Evolutionary conservation across 1,140 invertebrate genomes (phyloP).

Genomic region (Scaptomyza graminum): DNA sequence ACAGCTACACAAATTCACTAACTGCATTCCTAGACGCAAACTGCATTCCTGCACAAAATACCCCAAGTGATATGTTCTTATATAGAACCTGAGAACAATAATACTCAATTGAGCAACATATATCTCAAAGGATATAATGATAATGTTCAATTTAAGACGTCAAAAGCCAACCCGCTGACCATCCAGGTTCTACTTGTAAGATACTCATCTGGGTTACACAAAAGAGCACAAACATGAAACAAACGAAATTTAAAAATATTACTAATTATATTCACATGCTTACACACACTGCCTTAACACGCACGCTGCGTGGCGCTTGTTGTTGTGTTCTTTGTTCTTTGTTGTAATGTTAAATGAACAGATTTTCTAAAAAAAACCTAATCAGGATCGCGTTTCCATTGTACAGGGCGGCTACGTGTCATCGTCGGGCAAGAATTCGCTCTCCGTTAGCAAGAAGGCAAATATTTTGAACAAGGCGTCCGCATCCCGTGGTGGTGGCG

Average conservation of each 20-base stretch:
- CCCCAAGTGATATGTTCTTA: no score
- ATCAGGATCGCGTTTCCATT: slow-evolving; percentile 86
- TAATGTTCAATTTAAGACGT: no score
- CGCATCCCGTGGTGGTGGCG: slow-evolving; percentile 68
- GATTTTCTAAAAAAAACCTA: slow-evolving; percentile 80
- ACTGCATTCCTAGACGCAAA: slow-evolving; percentile 6
- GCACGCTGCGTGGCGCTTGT: slow-evolving; percentile 77
- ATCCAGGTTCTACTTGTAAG: no score
- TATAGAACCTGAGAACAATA: no score
- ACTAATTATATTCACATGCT: slow-evolving; percentile 16
- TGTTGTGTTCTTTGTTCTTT: slow-evolving; percentile 83
- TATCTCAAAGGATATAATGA: no score
- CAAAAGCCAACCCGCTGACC: no score
- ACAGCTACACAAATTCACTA: slow-evolving; percentile 4
- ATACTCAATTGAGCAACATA: no score
- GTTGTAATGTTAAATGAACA: slow-evolving; percentile 73
- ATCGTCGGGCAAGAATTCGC: slow-evolving; percentile 84
- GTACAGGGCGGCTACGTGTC: slow-evolving; percentile 87
- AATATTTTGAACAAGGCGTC: slow-evolving; percentile 88
- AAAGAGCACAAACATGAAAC: no score
- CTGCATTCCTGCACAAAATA: no score
- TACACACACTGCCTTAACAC: slow-evolving; percentile 58
- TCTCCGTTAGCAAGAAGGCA: slow-evolving; percentile 87
- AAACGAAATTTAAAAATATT: no score
- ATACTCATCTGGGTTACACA: no score